Conservation (phyloP, 2,797 vertebrate genomes). For the Gadopsis bispinosus region DNA sequence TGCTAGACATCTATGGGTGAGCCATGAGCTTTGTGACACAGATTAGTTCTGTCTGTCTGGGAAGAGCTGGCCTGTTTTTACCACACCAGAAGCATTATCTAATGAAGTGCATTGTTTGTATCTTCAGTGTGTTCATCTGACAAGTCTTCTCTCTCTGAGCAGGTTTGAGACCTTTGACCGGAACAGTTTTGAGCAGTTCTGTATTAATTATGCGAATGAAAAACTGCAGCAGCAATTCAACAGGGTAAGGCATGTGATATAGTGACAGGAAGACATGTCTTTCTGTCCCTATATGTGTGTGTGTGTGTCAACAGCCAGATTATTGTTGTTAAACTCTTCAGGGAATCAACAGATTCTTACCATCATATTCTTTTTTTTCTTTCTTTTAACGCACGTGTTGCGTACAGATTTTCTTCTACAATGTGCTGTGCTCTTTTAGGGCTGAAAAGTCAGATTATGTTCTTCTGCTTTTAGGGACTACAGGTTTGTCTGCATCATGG, state of each 20-base stretch:
- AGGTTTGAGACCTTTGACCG: slow-evolving; percentile 89
- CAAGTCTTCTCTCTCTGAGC: slow-evolving; percentile 37
- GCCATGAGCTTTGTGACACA: slow-evolving; percentile 9
- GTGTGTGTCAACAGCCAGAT: background rate
- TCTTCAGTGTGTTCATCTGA: slow-evolving; percentile 10
- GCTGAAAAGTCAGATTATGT: background rate
- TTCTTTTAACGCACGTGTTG: background rate
- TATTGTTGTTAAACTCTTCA: background rate
- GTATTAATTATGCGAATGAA: slow-evolving; percentile 90
- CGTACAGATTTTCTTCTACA: background rate
- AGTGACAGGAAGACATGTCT: background rate
- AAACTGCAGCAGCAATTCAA: slow-evolving; percentile 90
- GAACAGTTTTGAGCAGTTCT: slow-evolving; percentile 91
- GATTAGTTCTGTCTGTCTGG: too few species aligned
- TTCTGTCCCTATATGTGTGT: background rate
- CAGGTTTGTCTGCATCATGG: background rate
- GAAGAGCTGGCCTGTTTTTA: too few species aligned
- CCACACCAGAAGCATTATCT: background rate
- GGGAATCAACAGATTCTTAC: background rate
- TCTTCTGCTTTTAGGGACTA: background rate
- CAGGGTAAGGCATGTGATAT: slow-evolving; percentile 75
- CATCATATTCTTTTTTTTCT: background rate
- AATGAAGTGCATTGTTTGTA: background rate
- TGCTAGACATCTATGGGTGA: slow-evolving; percentile 88
- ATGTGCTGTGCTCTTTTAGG: background rate